A percentile compares a stretch with the other conserved stretches of the same genome.
phyloP scores from a whole-genome alignment of 2,797 vertebrate genomes.

The Heterohyrax brucei region DNA sequence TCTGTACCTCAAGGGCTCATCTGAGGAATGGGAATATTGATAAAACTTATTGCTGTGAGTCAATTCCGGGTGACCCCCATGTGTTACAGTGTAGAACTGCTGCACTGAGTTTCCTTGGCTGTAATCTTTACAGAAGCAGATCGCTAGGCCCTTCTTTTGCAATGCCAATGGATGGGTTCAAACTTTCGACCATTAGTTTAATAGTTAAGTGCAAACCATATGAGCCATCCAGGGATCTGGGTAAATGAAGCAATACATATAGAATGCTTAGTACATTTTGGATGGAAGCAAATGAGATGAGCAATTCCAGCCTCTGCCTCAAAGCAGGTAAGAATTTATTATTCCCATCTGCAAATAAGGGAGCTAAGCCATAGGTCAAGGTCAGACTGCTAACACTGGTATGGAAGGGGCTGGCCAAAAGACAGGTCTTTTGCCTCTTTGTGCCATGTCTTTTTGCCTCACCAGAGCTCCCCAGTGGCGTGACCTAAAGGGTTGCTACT shows the following conservation, averaged over 20 bases:
- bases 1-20: background rate
- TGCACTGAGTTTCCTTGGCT: background rate
- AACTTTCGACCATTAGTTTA: background rate
- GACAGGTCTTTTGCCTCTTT: background rate
- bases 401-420: background rate
- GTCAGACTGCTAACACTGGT: background rate
- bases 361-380: background rate
- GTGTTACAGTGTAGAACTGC: background rate
- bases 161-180: background rate
- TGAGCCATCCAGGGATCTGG: background rate
- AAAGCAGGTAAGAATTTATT: conserved; percentile 14
- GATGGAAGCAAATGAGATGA: background rate
- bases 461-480: too few species aligned
- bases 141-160: background rate
- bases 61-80: background rate
- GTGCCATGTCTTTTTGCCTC: background rate
- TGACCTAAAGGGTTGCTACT: background rate
- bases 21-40: background rate
- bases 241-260: background rate
- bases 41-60: background rate
- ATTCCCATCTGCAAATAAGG: background rate
- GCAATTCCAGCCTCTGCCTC: background rate
- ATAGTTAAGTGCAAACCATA: background rate
- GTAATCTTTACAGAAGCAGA: background rate
- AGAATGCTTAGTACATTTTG: background rate